phyloP scores from a whole-genome alignment of 2,113 vertebrate genomes.

The Ophiodon elongatus region DNA sequence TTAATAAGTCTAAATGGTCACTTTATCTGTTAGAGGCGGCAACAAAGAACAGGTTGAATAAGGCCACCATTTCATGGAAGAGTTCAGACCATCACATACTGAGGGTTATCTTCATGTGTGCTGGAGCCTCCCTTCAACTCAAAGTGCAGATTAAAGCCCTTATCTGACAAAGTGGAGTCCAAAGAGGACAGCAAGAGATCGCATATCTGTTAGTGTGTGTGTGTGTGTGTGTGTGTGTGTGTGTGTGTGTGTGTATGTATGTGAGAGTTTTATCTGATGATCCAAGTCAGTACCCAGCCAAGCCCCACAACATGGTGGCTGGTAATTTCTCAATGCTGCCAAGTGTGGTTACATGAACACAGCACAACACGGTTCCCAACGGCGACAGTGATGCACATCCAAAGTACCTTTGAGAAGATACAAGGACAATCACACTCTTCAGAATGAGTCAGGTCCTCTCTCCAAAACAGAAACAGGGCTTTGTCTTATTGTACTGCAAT shows the following conservation, averaged over 20 bases:
- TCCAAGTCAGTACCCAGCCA: conserved; percentile 58
- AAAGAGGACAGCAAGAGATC: conserved; percentile 60
- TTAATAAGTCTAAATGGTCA: neutral
- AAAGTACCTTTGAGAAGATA: conserved; percentile 36
- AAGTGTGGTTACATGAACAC: conserved; percentile 35
- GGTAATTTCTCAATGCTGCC: conserved; percentile 43
- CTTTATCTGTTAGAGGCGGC: conserved; percentile 22
- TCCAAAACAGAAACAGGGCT: conserved; percentile 1
- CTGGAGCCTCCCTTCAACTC: conserved; percentile 29
- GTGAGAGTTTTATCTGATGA: conserved; percentile 66
- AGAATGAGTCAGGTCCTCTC: neutral
- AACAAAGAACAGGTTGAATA: conserved; percentile 20
- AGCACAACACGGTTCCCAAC: conserved; percentile 30
- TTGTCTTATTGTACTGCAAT: conserved; percentile 34
- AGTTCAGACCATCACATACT: conserved; percentile 37
- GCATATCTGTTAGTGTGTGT: conserved; percentile 46
- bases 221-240: conserved; percentile 33
- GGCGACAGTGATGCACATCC: neutral
- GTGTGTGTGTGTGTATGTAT: too few relatives aligned
- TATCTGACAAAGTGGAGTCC: conserved; percentile 67
- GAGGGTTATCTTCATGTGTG: conserved; percentile 35
- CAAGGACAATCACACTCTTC: neutral
- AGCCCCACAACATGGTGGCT: conserved; percentile 46
- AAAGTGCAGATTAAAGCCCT: conserved; percentile 42
- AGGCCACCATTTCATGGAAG: conserved; percentile 37